Base-by-base conservation (phyloP, 2,113 vertebrate genomes). In the Trogon surrucura region DNA sequence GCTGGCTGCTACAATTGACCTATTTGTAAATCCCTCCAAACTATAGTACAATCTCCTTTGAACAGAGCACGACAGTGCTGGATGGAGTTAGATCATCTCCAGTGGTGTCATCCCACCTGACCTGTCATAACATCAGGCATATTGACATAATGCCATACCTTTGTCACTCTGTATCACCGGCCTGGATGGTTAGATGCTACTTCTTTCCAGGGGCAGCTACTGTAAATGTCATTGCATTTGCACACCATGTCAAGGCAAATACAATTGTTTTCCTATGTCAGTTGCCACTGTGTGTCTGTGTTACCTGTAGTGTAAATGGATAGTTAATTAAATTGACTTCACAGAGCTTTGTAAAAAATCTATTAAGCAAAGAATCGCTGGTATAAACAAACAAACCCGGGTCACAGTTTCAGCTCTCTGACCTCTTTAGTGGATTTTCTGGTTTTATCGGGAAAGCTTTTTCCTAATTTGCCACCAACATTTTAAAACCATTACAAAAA, bases 291-390 rank as follows among this genome's bases (percentile, higher is more conserved):
- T 44, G 70, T 50, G 61, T 23, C 82, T 77, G 81, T 88, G 21
- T 17, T 69, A 81, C 94, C 90, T 89, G 84, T 9, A 53, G 54
- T 50, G 60, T 44, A 78, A 93, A 91, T 50, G 71, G 61, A 18
- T 45, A 88, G 56, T 48, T 92, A 93, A 97, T 92, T 85, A 95
- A 95, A 89, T 48, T 75, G 20, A 67, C 69, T 73, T 95, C 73
- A 2, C 16, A 17, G n/a, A 67, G 75, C 74, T 96, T 57, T 58
- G 69, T 79, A n/a, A 80, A 93, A 88, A 85, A 95, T 94, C 89
- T 50, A 77, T 94, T 91, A 94, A 96, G 85, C 80, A 95, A 96
- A 94, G 82, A 80, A 80, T n/a, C 26, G 11, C 26, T 57, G 74
- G 48, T 36, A 84, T 83, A 96, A 92, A 91, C 91, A 96, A 95